Conservation (phyloP, 2,888 invertebrate genomes). For the Gandaritis pyraliata region DNA sequence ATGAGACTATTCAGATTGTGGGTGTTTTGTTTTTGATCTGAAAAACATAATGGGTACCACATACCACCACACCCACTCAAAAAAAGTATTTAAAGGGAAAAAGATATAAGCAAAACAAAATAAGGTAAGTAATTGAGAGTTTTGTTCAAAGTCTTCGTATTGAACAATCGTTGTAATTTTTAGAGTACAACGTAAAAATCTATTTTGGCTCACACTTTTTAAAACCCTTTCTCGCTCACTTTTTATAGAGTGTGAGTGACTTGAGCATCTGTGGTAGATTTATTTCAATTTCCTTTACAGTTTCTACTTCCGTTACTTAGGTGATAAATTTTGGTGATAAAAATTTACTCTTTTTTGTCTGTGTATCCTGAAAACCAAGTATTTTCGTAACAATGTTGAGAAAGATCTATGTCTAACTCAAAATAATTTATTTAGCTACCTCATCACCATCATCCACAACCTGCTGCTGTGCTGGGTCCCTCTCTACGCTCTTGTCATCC, state of each 20-base stretch:
- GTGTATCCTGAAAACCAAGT: conserved; percentile 49
- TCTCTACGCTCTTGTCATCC: no score
- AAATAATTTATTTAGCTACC: no score
- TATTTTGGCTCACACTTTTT: conserved; percentile 67
- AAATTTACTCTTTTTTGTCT: conserved; percentile 68
- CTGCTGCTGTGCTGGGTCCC: no score
- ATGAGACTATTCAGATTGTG: conserved; percentile 52
- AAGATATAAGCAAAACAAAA: no score
- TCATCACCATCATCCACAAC: no score
- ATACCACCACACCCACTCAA: no score
- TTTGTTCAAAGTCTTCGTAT: not conserved
- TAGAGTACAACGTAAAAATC: conserved; percentile 39
- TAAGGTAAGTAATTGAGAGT: no score
- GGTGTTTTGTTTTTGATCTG: no score
- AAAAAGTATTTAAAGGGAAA: no score
- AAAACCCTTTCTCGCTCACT: conserved; percentile 70
- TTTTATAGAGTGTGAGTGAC: conserved; percentile 75
- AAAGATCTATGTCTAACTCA: no score
- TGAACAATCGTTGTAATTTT: conserved; percentile 4
- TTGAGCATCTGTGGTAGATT: conserved; percentile 79
- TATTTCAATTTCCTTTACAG: conserved; percentile 78
- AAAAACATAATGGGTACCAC: no score
- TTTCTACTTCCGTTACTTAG: conserved; percentile 72
- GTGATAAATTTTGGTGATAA: conserved; percentile 71
- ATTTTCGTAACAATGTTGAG: not conserved